Evolutionary conservation across 2,797 vertebrate species (phyloP).

Genomic region (Propithecus perrieri): DNA sequence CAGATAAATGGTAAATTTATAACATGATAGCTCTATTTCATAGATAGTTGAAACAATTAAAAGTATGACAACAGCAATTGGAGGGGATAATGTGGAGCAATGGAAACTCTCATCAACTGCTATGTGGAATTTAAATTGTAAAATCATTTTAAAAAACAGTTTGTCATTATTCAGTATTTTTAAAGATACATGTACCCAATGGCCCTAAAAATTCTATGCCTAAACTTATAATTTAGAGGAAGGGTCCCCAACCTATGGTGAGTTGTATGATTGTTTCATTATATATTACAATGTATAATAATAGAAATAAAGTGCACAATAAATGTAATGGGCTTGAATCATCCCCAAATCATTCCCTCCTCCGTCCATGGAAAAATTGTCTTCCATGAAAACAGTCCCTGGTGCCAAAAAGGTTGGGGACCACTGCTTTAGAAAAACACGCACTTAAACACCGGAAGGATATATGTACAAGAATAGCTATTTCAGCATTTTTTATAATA

Average conservation of each 20-base stretch:
- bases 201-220: background rate
- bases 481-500: background rate
- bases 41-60: background rate
- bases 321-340: no score
- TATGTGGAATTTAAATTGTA: background rate
- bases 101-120: background rate
- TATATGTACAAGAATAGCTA: background rate
- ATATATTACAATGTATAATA: no score
- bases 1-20: background rate
- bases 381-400: no score
- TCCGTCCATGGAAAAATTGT: no score
- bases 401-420: no score
- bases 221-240: background rate
- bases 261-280: no score
- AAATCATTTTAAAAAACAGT: background rate
- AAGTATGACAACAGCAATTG: background rate
- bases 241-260: no score
- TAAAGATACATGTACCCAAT: background rate
- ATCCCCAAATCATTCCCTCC: no score
- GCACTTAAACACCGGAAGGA: background rate
- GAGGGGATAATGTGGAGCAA: background rate
- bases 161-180: background rate
- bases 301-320: no score
- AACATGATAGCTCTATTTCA: background rate
- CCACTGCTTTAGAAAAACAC: background rate